These are phyloP conservation scores for Clarias gariepinus DNA, from an alignment of 2,113 vertebrate species.

Conservation along the genomic window DNA sequence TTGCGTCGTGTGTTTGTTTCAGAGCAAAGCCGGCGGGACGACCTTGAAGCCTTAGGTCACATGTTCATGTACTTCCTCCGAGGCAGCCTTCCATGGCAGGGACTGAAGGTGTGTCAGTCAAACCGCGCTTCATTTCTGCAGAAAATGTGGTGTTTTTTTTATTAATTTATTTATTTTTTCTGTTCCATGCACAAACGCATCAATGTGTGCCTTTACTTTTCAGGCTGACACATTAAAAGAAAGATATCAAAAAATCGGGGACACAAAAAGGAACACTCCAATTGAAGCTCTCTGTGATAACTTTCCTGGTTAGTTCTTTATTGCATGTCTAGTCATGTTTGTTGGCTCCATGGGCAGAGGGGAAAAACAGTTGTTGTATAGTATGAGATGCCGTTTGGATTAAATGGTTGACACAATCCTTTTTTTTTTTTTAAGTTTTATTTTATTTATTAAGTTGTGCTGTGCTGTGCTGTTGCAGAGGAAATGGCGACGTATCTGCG, in stretches of 20 bases:
- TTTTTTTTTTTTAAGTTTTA: neutral
- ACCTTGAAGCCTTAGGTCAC: slow-evolving; percentile 97
- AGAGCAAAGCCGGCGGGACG: slow-evolving; percentile 98
- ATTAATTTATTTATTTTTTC: too few relatives aligned
- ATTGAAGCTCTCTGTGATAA: slow-evolving; percentile 99
- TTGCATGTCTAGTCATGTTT: neutral
- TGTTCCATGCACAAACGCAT: neutral
- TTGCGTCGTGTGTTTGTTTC: slow-evolving; percentile 55
- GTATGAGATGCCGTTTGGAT: neutral
- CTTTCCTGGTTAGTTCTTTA: slow-evolving; percentile 84
- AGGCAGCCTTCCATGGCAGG: slow-evolving; percentile 98
- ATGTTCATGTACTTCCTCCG: slow-evolving; percentile 99
- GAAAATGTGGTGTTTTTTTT: neutral
- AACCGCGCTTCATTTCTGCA: neutral
- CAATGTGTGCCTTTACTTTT: slow-evolving; percentile 45
- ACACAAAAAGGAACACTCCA: slow-evolving; percentile 98
- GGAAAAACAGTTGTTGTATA: neutral
- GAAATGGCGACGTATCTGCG: slow-evolving; percentile 98
- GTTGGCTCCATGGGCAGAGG: neutral
- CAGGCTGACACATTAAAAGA: slow-evolving; percentile 99
- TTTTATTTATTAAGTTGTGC: neutral
- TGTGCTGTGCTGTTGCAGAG: slow-evolving; percentile 74
- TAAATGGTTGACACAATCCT: neutral
- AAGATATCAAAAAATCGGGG: slow-evolving; percentile 98
- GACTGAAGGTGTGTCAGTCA: slow-evolving; percentile 84